Evolutionary conservation across 2,888 invertebrate genomes (phyloP).

Genomic region (Sclerodermus sp.): DNA sequence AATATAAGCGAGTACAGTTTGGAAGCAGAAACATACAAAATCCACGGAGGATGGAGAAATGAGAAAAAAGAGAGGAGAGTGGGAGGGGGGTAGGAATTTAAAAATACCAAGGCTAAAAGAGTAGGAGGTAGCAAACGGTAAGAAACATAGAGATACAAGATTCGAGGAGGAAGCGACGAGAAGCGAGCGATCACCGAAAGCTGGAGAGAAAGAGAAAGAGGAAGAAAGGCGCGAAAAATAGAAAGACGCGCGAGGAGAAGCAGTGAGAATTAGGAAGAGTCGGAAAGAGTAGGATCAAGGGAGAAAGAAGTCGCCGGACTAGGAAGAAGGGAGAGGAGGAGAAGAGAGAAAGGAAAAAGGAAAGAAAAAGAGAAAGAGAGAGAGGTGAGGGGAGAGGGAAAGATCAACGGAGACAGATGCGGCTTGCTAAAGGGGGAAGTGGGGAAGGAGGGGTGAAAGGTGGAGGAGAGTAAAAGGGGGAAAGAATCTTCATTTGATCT

Average conservation of each 20-base stretch:
- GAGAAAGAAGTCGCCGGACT: no score
- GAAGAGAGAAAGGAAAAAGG: neutral
- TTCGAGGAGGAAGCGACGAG: no score
- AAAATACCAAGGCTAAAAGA: no score
- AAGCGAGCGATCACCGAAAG: neutral
- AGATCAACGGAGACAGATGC: constrained; percentile 1
- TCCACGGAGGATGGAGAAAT: constrained; percentile 4
- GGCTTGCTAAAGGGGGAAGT: constrained; percentile 4
- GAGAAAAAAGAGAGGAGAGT: constrained; percentile 13
- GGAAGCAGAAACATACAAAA: neutral
- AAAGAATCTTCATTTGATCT: constrained; percentile 46
- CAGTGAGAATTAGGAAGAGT: no score
- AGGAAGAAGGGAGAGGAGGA: constrained; percentile 7
- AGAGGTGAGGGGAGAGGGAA: constrained; percentile 6
- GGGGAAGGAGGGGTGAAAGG: constrained; percentile 12
- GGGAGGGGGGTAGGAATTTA: constrained; percentile 7
- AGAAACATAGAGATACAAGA: no score
- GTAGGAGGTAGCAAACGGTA: no score
- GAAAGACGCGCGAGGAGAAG: neutral
- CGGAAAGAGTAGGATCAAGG: no score
- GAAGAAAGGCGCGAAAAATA: constrained; percentile 1
- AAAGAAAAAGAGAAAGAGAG: neutral
- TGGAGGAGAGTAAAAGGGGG: constrained; percentile 13
- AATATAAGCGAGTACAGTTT: no score
- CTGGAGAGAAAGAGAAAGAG: constrained; percentile 3